phyloP scores from a whole-genome alignment of 30 jellyfish, hydroid and myxozoan species.

The Aurelia aurita region DNA sequence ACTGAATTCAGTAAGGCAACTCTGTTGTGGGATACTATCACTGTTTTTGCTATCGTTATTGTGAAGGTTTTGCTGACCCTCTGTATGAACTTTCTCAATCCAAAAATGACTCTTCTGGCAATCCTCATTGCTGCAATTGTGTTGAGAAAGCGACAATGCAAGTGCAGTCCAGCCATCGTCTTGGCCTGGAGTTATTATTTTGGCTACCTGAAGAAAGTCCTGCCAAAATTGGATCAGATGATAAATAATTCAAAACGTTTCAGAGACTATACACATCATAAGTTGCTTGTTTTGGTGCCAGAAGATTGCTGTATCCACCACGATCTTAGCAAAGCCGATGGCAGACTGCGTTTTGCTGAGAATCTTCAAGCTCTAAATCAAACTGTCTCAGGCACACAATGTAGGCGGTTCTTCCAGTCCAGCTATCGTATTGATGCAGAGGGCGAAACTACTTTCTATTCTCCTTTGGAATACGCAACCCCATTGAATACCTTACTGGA shows the following conservation, averaged over 20 bases:
- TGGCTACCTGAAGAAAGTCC: constrained; percentile 2
- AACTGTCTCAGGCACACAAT: not conserved
- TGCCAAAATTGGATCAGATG: not conserved
- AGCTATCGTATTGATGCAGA: not conserved
- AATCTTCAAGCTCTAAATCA: not conserved
- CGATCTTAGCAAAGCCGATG: not conserved
- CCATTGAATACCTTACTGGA: not conserved
- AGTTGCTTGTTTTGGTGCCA: not conserved
- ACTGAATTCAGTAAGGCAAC: too few species aligned
- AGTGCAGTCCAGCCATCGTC: constrained; percentile 3
- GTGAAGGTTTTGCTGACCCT: too few species aligned
- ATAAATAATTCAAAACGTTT: not conserved
- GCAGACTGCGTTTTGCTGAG: not conserved
- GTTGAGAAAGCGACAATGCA: not conserved
- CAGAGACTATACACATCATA: not conserved
- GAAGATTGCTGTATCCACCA: not conserved
- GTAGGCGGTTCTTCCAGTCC: not conserved
- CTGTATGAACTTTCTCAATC: too few species aligned
- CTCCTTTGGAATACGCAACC: constrained; percentile 1
- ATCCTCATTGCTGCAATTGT: not conserved
- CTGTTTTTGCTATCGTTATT: too few species aligned
- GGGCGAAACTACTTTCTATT: not conserved
- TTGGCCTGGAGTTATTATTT: not conserved
- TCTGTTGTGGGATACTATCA: too few species aligned
- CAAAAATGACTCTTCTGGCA: too few species aligned